Conservation (phyloP, 2,888 invertebrate species). For the Agrotis clavis region DNA sequence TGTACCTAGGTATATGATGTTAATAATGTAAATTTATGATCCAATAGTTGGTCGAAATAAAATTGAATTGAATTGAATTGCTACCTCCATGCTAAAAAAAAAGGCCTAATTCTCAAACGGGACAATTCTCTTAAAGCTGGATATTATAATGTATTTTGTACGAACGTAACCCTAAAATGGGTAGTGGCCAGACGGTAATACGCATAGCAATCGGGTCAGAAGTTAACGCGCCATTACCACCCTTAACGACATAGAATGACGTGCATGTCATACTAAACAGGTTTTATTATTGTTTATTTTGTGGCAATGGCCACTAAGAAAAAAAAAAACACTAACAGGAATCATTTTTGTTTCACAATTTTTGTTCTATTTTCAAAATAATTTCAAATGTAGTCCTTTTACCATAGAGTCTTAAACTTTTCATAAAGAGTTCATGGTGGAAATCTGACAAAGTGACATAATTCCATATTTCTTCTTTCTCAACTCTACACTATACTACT, state of each 20-base stretch:
- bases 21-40: no score
- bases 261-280: slow-evolving; percentile 32
- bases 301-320: slow-evolving; percentile 15
- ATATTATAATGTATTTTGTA: slow-evolving; percentile 13
- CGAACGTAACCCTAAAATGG: slow-evolving; percentile 26
- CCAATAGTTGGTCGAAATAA: no score
- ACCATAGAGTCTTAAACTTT: neutral
- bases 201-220: slow-evolving; percentile 46
- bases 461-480: no score
- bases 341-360: neutral
- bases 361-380: slow-evolving; percentile 32
- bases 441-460: no score
- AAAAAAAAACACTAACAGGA: neutral
- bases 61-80: no score
- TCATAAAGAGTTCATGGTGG: neutral
- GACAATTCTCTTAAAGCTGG: neutral
- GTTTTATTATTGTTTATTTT: slow-evolving; percentile 47
- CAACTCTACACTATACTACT: neutral
- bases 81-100: no score
- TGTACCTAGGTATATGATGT: no score
- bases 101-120: no score
- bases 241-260: slow-evolving; percentile 40
- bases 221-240: slow-evolving; percentile 55
- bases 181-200: slow-evolving; percentile 48
- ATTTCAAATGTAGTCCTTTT: neutral